phyloP scores from a whole-genome alignment of 1,140 invertebrate genomes.

The Piezodorus guildinii region DNA sequence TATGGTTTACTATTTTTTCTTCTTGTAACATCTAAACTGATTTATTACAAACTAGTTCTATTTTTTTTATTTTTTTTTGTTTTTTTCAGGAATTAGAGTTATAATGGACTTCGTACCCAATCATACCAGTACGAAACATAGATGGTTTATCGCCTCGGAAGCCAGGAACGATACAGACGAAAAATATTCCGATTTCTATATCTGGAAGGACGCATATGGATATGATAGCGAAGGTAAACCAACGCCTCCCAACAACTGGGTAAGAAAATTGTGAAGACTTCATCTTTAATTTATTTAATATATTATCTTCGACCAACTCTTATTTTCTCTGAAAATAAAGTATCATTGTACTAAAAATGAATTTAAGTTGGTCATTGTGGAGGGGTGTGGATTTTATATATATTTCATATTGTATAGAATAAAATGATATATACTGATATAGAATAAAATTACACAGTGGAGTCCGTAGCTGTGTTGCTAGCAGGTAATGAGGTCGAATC shows the following conservation, averaged over 20 bases:
- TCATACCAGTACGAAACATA: slow-evolving; percentile 64
- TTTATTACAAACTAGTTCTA: no score
- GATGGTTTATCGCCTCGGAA: slow-evolving; percentile 61
- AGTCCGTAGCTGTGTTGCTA: no score
- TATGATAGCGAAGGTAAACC: background rate
- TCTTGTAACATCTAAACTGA: slow-evolving; percentile 6
- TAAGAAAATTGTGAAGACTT: background rate
- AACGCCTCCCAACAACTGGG: slow-evolving; percentile 4
- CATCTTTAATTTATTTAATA: no score
- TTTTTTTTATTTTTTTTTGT: background rate
- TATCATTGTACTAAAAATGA: no score
- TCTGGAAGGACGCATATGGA: background rate
- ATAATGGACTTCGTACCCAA: slow-evolving; percentile 84
- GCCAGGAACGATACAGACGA: slow-evolving; percentile 32
- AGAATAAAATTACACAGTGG: no score
- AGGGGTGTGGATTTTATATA: no score
- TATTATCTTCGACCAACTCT: no score
- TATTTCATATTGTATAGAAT: no score
- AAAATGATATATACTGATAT: no score
- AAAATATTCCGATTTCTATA: background rate
- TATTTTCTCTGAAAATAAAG: no score
- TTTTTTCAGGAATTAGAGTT: slow-evolving; percentile 52
- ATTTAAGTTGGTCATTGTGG: no score
- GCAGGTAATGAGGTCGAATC: no score
- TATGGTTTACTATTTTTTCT: slow-evolving; percentile 8